Conservation (phyloP, 2,797 vertebrate species). For the Naso thynnoides region DNA sequence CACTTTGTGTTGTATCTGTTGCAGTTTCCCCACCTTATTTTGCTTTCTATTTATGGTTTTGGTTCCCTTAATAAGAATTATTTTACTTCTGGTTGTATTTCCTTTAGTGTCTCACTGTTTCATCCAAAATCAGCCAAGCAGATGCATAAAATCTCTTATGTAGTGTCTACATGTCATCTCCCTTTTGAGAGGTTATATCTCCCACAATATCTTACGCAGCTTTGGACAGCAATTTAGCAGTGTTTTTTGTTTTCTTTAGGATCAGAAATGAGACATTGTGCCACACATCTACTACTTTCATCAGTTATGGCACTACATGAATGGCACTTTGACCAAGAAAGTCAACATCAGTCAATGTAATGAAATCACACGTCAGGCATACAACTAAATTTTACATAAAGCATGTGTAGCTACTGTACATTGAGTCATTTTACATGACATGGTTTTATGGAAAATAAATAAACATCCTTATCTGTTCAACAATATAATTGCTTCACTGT, state of each 20-base stretch:
- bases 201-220: slow-evolving; percentile 15
- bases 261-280: slow-evolving; percentile 25
- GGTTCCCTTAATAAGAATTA: neutral
- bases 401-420: slow-evolving; percentile 55
- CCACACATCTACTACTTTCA: slow-evolving; percentile 28
- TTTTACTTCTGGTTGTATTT: slow-evolving; percentile 12
- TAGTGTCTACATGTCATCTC: neutral
- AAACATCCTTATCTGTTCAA: slow-evolving; percentile 58
- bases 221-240: slow-evolving; percentile 13
- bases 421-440: slow-evolving; percentile 60
- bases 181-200: slow-evolving; percentile 9
- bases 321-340: slow-evolving; percentile 59
- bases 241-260: slow-evolving; percentile 25
- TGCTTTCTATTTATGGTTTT: slow-evolving; percentile 6
- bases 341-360: slow-evolving; percentile 31
- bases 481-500: slow-evolving; percentile 25
- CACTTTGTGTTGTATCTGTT: slow-evolving; percentile 66
- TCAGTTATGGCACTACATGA: slow-evolving; percentile 45
- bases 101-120: neutral
- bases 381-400: slow-evolving; percentile 41
- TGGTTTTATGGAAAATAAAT: slow-evolving; percentile 64
- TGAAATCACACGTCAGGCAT: slow-evolving; percentile 37
- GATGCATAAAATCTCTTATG: slow-evolving; percentile 8
- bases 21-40: slow-evolving; percentile 25
- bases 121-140: slow-evolving; percentile 29